Conservation (phyloP, 2,888 invertebrate species). For the Apamea anceps region DNA sequence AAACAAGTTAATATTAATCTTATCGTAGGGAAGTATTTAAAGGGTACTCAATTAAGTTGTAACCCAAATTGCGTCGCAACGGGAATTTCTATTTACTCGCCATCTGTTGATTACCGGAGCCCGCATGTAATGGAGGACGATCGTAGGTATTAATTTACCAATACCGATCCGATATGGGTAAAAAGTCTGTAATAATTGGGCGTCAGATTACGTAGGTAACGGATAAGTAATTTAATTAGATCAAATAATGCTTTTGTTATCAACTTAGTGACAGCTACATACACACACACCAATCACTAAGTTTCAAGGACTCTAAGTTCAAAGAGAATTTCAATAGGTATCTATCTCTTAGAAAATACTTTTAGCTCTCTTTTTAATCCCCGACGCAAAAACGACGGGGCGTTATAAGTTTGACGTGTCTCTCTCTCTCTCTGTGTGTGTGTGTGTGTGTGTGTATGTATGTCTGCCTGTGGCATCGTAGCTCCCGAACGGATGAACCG, state of each 20-base stretch:
- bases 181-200: not conserved
- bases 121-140: slow-evolving; percentile 10
- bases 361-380: not conserved
- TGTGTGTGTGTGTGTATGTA: no score
- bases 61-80: slow-evolving; percentile 41
- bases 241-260: not conserved
- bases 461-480: no score
- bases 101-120: slow-evolving; percentile 44
- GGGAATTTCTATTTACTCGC: slow-evolving; percentile 37
- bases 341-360: not conserved
- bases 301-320: not conserved
- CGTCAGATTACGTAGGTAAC: no score
- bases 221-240: not conserved
- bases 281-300: not conserved
- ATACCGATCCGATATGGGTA: not conserved
- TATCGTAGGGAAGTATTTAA: slow-evolving; percentile 36
- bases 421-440: no score
- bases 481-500: no score
- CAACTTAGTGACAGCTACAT: not conserved
- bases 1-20: slow-evolving; percentile 1
- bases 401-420: no score
- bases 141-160: slow-evolving; percentile 29
- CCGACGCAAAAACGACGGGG: no score
- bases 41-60: slow-evolving; percentile 63
- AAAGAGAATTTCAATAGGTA: not conserved